These are phyloP conservation scores for Melanotaenia boesemani DNA, from an alignment of 2,797 vertebrate genomes.

Conservation along the genomic window DNA sequence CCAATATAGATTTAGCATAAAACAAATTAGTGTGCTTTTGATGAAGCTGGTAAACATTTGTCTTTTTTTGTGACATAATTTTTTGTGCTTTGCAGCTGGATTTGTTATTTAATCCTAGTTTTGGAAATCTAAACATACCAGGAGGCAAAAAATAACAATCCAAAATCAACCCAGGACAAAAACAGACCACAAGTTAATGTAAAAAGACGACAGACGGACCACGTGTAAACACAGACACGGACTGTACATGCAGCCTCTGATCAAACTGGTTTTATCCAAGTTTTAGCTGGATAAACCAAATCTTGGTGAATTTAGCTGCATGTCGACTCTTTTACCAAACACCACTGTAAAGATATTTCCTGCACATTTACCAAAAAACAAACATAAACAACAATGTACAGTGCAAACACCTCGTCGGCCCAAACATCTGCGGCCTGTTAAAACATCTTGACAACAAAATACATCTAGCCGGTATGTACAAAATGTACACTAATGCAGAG, in stretches of 20 bases:
- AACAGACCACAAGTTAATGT: constrained; percentile 37
- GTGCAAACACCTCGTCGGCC: constrained; percentile 58
- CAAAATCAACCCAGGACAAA: constrained; percentile 34
- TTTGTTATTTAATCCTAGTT: constrained; percentile 25
- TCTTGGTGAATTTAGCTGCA: constrained; percentile 1
- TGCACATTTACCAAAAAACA: constrained; percentile 67
- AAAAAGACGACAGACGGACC: constrained; percentile 48
- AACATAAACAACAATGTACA: constrained; percentile 56
- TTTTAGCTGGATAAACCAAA: too few species aligned
- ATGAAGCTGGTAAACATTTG: not conserved
- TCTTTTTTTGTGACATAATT: constrained; percentile 2
- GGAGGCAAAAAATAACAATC: constrained; percentile 9
- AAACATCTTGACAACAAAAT: constrained; percentile 61
- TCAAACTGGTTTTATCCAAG: too few species aligned
- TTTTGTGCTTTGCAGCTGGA: constrained; percentile 24
- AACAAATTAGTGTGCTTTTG: not conserved
- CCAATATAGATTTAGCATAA: not conserved
- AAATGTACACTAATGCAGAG: constrained; percentile 76
- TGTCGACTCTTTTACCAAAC: not conserved
- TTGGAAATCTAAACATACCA: not conserved
- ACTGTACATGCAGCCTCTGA: constrained; percentile 9
- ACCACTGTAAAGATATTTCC: constrained; percentile 45
- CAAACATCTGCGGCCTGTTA: constrained; percentile 30
- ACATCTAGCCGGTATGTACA: constrained; percentile 76
- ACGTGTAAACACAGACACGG: constrained; percentile 50